phyloP scores from a whole-genome alignment of 2,888 invertebrate genomes.

The Tubiluchus corallicola region DNA sequence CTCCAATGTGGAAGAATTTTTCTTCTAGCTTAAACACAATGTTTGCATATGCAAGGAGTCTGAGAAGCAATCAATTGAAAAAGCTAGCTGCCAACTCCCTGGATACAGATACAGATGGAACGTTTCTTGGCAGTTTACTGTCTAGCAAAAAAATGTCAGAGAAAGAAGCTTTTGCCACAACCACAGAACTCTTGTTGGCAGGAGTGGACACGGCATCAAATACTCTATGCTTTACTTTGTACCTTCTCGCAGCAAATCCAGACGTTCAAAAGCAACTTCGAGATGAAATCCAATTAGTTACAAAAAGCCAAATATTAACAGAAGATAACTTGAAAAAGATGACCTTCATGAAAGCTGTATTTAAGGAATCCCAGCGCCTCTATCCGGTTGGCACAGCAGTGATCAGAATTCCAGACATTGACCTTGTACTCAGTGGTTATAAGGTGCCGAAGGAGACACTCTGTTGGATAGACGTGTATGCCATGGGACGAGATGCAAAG shows the following conservation, averaged over 20 bases:
- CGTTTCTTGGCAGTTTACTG: too few relatives aligned
- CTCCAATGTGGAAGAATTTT: conserved; percentile 24
- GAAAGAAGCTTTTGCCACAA: conserved; percentile 22
- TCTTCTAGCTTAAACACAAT: conserved; percentile 24
- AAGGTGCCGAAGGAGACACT: conserved; percentile 25
- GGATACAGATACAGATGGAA: conserved; percentile 36
- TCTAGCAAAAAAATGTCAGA: conserved; percentile 18
- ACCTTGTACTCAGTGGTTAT: conserved; percentile 20
- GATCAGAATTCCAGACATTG: conserved; percentile 21
- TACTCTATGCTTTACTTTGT: conserved; percentile 18
- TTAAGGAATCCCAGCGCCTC: conserved; percentile 22
- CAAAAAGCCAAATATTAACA: too few relatives aligned
- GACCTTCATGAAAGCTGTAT: conserved; percentile 20
- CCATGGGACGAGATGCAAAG: conserved; percentile 22
- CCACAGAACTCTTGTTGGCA: conserved; percentile 23
- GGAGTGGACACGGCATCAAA: conserved; percentile 27
- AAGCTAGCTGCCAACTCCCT: conserved; percentile 16
- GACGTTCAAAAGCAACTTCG: conserved; percentile 17
- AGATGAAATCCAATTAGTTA: conserved; percentile 18
- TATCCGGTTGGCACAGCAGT: conserved; percentile 25
- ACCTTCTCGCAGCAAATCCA: conserved; percentile 20
- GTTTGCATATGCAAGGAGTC: conserved; percentile 20
- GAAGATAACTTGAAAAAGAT: conserved; percentile 14
- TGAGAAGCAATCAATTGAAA: conserved; percentile 17
- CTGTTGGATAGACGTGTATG: conserved; percentile 23